These are phyloP conservation scores for Elmis aenea DNA, from an alignment of 2,888 invertebrate genomes.

Conservation along the genomic window DNA sequence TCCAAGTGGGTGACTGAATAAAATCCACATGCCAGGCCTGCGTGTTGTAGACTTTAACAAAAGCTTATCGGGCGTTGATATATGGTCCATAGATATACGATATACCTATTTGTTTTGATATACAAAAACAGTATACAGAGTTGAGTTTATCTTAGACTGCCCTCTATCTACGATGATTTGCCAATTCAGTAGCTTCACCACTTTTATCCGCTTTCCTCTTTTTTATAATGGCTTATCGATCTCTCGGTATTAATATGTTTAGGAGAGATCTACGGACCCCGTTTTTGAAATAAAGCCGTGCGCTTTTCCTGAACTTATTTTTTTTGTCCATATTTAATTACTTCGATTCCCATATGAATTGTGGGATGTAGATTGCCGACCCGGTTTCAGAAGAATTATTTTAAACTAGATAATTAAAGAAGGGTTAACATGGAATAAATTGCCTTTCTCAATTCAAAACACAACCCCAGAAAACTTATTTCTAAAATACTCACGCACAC, in stretches of 20 bases:
- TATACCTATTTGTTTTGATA: slow-evolving; percentile 15
- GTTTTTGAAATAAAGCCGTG: slow-evolving; percentile 11
- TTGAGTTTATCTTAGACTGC: slow-evolving; percentile 15
- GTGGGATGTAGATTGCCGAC: no score
- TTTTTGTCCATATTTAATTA: slow-evolving; percentile 4
- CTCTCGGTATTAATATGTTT: slow-evolving; percentile 14
- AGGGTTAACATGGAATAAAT: no score
- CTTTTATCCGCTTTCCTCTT: slow-evolving; percentile 15
- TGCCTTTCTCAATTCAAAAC: no score
- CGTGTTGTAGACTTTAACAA: slow-evolving; percentile 13
- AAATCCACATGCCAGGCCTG: slow-evolving; percentile 9
- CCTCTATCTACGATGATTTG: slow-evolving; percentile 15
- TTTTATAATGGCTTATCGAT: slow-evolving; percentile 16
- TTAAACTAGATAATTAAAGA: no score
- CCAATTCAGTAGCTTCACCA: slow-evolving; percentile 16
- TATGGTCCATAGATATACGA: slow-evolving; percentile 16
- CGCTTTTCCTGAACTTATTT: slow-evolving; percentile 3
- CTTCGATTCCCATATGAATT: no score
- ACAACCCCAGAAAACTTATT: no score
- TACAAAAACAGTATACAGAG: slow-evolving; percentile 16
- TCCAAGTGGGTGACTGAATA: slow-evolving; percentile 11
- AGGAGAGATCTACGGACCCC: slow-evolving; percentile 9
- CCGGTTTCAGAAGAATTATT: no score
- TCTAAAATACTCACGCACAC: no score
- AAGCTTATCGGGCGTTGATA: slow-evolving; percentile 15